Conservation (phyloP, 2,888 invertebrate species). For the Leptopilina drosophilae region DNA sequence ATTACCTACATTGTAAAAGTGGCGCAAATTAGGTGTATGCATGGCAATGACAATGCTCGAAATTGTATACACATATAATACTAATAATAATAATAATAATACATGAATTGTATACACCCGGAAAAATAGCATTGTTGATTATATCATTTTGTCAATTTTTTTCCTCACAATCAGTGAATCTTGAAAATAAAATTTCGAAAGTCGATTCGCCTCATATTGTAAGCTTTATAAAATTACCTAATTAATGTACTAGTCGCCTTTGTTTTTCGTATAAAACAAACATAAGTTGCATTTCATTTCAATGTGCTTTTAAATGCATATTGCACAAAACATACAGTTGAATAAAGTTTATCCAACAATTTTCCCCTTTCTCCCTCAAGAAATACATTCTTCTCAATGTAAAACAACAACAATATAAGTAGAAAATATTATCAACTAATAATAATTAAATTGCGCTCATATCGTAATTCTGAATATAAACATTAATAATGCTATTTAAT, state of each 20-base stretch:
- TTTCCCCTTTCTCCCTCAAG: not conserved
- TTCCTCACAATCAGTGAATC: not conserved
- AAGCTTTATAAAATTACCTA: not conserved
- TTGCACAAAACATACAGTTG: not conserved
- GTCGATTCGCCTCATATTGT: not conserved
- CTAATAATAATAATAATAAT: not conserved
- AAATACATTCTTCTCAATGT: no score
- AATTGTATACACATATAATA: not conserved
- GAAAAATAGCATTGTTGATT: not conserved
- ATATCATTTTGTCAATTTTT: not conserved
- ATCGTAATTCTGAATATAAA: constrained; percentile 52
- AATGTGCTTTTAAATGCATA: not conserved
- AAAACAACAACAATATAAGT: not conserved
- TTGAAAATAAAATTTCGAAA: constrained; percentile 8
- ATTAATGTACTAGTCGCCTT: not conserved
- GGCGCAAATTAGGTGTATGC: constrained; percentile 59
- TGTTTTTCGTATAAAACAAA: not conserved
- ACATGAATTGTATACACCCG: not conserved
- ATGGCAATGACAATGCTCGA: constrained; percentile 16
- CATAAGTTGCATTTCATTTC: no score
- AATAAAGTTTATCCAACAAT: not conserved
- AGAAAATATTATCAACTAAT: not conserved
- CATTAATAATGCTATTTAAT: constrained; percentile 47
- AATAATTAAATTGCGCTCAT: constrained; percentile 5
- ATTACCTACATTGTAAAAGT: constrained; percentile 64